Evolutionary conservation across 2,797 vertebrate genomes (phyloP), one percentile per base, ranked within the genome.

Genomic region (Enteromius mattozi): DNA sequence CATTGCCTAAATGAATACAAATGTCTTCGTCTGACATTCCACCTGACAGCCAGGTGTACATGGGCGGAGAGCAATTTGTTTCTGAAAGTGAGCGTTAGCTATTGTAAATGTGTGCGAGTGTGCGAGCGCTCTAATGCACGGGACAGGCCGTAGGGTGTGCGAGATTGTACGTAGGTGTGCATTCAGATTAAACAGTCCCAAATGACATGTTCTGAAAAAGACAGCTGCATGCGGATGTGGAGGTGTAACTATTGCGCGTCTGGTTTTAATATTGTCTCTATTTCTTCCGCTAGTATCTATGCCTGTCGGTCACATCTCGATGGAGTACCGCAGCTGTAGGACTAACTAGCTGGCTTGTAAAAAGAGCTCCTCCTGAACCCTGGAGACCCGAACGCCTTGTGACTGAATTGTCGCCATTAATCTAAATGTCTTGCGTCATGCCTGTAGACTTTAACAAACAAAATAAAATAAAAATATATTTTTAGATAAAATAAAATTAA

Each of bases 1-100:
- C 83, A 82, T 74, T 78, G 81, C 59, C 79, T 82, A 89, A 84
- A 89, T 86, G 69, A 87, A 89, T 86, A 87, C 75, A 87, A 85
- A 89, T 78, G 45, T 77, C 84, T 87, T 56, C 24, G 3, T 84
- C 61, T 54, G 81, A 88, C 59, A 59, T 47, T 63, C 47, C 69
- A 75, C 76, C 80, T 82, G 85, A 76, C 83, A 86, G 85, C 80
- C 84, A 87, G 71, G 70, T 81, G 80, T 72, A 63, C 65, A 77
- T 72, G 56, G 77, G 49, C 19, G 65, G 33, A 19, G 37, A 63
- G 68, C 30, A 71, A 74, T 84, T 66, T 72, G 83, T 37, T 80
- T 33, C 35, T 30, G 8, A 79, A 84, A 78, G 82, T 8, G 82
- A 42, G 19, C 24, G 1, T 76, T 79, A 79, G 69, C 27, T 54